phyloP scores from a whole-genome alignment of 2,113 vertebrate species.

The Cavia aperea region DNA sequence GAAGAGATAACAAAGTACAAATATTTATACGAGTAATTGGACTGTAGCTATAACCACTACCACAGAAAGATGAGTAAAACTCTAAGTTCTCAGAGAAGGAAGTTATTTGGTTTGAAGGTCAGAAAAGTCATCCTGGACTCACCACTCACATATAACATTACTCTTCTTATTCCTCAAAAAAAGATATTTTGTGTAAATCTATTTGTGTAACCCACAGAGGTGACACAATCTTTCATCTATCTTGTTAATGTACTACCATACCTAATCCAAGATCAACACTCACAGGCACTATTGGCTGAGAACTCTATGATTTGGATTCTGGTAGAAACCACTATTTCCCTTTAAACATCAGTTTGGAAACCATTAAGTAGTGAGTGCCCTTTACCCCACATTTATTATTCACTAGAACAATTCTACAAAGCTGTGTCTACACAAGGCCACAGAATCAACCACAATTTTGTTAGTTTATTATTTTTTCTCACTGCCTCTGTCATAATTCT shows the following conservation, averaged over 20 bases:
- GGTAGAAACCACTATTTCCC: slow-evolving; percentile 46
- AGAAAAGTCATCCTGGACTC: neutral
- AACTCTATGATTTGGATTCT: slow-evolving; percentile 54
- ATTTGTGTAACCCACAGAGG: slow-evolving; percentile 49
- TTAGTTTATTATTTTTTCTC: neutral
- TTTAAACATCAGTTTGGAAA: slow-evolving; percentile 57
- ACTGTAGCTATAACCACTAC: neutral
- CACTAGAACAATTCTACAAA: slow-evolving; percentile 45
- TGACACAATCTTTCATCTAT: slow-evolving; percentile 47
- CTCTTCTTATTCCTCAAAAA: slow-evolving; percentile 22
- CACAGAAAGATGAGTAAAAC: neutral
- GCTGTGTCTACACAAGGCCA: slow-evolving; percentile 11
- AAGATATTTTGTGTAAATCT: slow-evolving; percentile 33
- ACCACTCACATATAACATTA: neutral
- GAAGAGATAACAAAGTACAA: slow-evolving; percentile 26
- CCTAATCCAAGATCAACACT: slow-evolving; percentile 58
- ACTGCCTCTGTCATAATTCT: slow-evolving; percentile 21
- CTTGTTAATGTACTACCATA: slow-evolving; percentile 45
- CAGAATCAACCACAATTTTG: slow-evolving; percentile 37
- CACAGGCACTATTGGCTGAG: slow-evolving; percentile 30
- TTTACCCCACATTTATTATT: slow-evolving; percentile 40
- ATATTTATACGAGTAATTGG: slow-evolving; percentile 21
- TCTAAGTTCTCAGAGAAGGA: neutral
- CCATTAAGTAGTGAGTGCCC: slow-evolving; percentile 18
- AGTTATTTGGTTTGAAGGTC: neutral